Evolutionary conservation across 2,113 vertebrate species (phyloP), one percentile per base, ranked within the genome.

Genomic region (Sinocyclocheilus anophthalmus): DNA sequence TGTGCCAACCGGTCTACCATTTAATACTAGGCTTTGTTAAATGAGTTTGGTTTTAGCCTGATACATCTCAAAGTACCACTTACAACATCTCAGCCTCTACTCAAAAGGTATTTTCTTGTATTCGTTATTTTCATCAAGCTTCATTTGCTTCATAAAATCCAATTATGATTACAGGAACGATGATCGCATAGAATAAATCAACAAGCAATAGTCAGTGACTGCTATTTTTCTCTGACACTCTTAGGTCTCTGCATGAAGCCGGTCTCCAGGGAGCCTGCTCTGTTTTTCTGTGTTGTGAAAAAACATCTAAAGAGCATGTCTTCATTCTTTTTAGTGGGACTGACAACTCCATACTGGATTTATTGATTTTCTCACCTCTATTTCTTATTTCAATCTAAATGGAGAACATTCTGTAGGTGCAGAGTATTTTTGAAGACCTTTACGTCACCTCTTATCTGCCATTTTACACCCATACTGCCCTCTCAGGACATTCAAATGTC

Each of bases 141-240:
- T 81, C 13, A 45, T 81, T 65, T 45, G 4, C 59, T 48, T 65
- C 39, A 76, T 61, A 77, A 81, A 87, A 76, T 86, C 80, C 69
- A 90, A 87, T 76, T 87, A 85, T 84, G 67, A 88, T 86, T 82
- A 85, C 72, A 87, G 70, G 78, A 84, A 72, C 37, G 57, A 86
- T 85, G 84, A 53, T 73, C 76, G 14, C 59, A 80, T 45, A 50
- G 77, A 87, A 75, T 85, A 55, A 77, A 87, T 69, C 63, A 72
- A 37, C 7, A 11, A 50, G 63, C 57, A 69, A 75, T 82, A 84
- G 42, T 70, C 76, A 26, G 63, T 65, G 6, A 77, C 67, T 48
- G 42, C 72, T 69, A 81, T 30, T 65, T 84, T 70, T 83, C n/a
- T 80, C 48, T 83, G 81, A 88, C 69, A 63, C n/a, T 39, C 50